phyloP scores from a whole-genome alignment of 2,113 vertebrate genomes.

The Hippocampus abdominalis region DNA sequence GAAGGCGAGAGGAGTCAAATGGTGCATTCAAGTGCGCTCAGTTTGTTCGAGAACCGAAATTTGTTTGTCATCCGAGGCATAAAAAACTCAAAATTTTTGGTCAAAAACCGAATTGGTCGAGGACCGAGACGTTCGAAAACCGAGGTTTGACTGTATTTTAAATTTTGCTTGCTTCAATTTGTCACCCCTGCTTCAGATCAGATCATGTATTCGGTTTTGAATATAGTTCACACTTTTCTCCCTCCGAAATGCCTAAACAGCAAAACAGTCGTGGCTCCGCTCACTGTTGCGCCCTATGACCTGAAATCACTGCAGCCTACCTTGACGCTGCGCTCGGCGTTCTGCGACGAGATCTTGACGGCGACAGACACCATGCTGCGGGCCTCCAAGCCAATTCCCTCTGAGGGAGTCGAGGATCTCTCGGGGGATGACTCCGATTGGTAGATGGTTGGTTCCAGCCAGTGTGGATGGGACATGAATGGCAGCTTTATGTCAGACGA shows the following conservation, averaged over 20 bases:
- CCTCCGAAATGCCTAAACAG: not conserved
- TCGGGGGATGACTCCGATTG: constrained; percentile 80
- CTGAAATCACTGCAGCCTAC: constrained; percentile 51
- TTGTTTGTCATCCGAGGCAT: too few relatives aligned
- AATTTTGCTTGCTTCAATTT: not conserved
- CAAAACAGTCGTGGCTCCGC: not conserved
- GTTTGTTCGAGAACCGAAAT: too few relatives aligned
- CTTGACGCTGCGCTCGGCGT: constrained; percentile 87
- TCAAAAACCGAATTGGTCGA: too few relatives aligned
- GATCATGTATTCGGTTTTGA: too few relatives aligned
- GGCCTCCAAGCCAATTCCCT: constrained; percentile 81
- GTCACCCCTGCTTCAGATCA: too few relatives aligned
- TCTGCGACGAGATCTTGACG: constrained; percentile 88
- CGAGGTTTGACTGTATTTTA: too few relatives aligned
- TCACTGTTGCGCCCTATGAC: not conserved
- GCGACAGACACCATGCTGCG: constrained; percentile 91
- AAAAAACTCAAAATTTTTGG: too few relatives aligned
- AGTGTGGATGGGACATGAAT: constrained; percentile 82
- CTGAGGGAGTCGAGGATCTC: constrained; percentile 71
- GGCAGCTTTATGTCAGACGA: constrained; percentile 81
- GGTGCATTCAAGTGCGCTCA: too few relatives aligned
- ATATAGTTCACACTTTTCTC: too few relatives aligned
- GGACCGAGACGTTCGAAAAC: too few relatives aligned
- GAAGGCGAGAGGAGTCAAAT: too few relatives aligned
- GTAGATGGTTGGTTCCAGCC: constrained; percentile 91